phyloP scores from a whole-genome alignment of 2,113 vertebrate species.

The Sylvietta virens region DNA sequence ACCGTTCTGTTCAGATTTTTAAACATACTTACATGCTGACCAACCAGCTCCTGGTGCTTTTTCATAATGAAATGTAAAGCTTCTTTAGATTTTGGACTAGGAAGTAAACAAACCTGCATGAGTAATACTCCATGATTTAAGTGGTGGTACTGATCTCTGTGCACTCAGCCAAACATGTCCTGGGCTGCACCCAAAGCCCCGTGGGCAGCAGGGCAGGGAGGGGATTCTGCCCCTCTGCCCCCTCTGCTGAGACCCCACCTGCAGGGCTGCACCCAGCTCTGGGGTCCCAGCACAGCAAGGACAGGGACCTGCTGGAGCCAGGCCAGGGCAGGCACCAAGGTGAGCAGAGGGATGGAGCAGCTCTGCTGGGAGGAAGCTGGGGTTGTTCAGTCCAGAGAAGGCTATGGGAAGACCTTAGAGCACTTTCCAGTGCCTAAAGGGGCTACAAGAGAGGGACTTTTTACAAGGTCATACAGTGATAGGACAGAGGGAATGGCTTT shows the following conservation, averaged over 20 bases:
- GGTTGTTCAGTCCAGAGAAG: not conserved
- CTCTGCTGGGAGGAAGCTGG: not conserved
- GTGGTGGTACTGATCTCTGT: not conserved
- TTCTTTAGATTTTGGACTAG: not conserved
- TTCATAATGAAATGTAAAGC: not conserved
- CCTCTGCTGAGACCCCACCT: not conserved
- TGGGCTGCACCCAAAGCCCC: not conserved
- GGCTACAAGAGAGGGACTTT: not conserved
- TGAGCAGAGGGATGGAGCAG: not conserved
- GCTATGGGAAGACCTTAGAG: no score
- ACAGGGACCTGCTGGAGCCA: not conserved
- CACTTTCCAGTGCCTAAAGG: not conserved
- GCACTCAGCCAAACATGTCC: not conserved
- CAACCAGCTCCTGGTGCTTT: not conserved
- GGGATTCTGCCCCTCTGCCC: not conserved
- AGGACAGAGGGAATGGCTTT: not conserved
- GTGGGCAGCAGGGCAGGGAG: not conserved
- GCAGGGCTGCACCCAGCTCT: not conserved
- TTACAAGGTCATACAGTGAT: no score
- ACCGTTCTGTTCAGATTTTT: not conserved
- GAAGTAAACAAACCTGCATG: not conserved
- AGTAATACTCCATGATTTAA: not conserved
- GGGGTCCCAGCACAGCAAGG: not conserved
- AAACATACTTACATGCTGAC: not conserved
- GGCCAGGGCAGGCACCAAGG: not conserved